Evolutionary conservation across 2,888 invertebrate species (phyloP).

Genomic region (Arctia plantaginis): DNA sequence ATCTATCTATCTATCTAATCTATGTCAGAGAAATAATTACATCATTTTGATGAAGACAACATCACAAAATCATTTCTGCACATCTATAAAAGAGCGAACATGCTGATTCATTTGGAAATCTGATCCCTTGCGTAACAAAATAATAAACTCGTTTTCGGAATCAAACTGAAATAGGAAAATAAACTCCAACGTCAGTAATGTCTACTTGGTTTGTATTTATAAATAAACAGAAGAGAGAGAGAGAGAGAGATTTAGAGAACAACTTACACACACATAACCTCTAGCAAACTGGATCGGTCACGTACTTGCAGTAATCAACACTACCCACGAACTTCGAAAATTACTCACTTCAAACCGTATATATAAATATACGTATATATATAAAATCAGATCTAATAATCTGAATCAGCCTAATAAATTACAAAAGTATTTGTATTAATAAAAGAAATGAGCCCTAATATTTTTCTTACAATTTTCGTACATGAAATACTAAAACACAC

Average conservation of each 20-base stretch:
- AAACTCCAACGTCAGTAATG: not conserved
- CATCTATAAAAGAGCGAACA: not conserved
- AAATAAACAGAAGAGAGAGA: constrained; percentile 7
- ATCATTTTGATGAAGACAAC: not conserved
- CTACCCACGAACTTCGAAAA: constrained; percentile 3
- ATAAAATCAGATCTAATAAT: constrained; percentile 3
- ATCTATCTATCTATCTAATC: no score
- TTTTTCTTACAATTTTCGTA: constrained; percentile 29
- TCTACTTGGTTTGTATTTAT: not conserved
- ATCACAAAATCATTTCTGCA: not conserved
- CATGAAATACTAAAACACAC: constrained; percentile 47
- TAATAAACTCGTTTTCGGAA: not conserved
- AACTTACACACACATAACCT: not conserved
- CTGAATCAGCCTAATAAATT: constrained; percentile 6
- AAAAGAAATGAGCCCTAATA: constrained; percentile 16
- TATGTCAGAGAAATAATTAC: not conserved
- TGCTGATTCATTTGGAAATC: not conserved
- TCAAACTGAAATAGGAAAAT: not conserved
- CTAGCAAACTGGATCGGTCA: not conserved
- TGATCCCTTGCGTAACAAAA: not conserved
- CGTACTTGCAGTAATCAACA: constrained; percentile 8
- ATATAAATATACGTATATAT: no score
- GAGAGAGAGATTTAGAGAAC: no score
- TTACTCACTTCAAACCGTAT: not conserved
- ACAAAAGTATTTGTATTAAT: constrained; percentile 16